Conservation (phyloP, 2,888 invertebrate genomes). For the Megalurothrips usitatus region DNA sequence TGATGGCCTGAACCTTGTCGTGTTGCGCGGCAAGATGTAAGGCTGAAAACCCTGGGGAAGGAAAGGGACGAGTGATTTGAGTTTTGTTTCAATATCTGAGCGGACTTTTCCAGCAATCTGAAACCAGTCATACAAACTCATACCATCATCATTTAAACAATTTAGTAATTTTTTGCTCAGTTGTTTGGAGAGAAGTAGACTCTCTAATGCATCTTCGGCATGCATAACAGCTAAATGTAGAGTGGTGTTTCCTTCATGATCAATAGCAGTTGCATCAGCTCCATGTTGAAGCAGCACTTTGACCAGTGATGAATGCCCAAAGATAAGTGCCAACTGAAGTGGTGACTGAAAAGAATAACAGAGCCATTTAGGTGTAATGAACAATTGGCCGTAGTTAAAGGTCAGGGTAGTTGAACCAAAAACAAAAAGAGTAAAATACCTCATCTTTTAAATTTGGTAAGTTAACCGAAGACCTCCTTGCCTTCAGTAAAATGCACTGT, state of each 20-base stretch:
- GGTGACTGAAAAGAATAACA: neutral
- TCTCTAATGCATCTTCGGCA: neutral
- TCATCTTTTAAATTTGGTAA: neutral
- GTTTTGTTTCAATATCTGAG: neutral
- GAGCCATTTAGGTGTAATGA: neutral
- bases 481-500: neutral
- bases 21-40: neutral
- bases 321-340: neutral
- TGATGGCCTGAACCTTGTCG: neutral
- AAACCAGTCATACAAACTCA: neutral
- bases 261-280: neutral
- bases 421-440: neutral
- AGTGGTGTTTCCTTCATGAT: neutral
- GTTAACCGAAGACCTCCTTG: neutral
- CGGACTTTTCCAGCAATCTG: neutral
- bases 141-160: neutral
- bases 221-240: neutral
- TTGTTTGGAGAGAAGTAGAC: neutral
- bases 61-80: neutral
- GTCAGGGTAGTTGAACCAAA: neutral
- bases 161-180: neutral
- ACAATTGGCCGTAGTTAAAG: neutral
- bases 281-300: neutral
- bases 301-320: neutral
- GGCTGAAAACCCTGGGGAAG: neutral